Evolutionary conservation across 1,140 invertebrate species (phyloP).

Genomic region (Phymastichus coffea): DNA sequence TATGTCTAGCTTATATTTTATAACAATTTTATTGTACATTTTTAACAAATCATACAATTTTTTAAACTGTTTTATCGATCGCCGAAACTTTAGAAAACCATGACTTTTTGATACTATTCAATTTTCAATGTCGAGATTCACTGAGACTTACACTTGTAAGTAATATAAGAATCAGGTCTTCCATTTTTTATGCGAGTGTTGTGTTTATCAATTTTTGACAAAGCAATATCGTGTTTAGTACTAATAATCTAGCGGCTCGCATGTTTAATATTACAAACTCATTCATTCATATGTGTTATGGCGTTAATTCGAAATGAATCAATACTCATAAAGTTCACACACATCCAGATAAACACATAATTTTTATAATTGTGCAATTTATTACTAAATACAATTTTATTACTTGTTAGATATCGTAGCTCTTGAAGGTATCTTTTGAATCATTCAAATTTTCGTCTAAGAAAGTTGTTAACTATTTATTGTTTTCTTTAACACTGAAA

Average conservation of each 20-base stretch:
- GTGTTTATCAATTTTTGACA: not conserved
- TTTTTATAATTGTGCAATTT: slow-evolving; percentile 16
- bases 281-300: not conserved
- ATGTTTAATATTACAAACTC: slow-evolving; percentile 11
- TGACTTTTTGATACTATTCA: slow-evolving; percentile 23
- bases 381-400: slow-evolving; percentile 13
- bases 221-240: slow-evolving; percentile 2
- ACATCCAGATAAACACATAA: not conserved
- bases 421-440: not conserved
- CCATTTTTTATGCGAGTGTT: not conserved
- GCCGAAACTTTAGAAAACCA: slow-evolving; percentile 13
- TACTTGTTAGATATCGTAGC: slow-evolving; percentile 12
- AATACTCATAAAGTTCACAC: slow-evolving; percentile 21
- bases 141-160: not conserved
- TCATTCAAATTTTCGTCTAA: not conserved
- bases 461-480: slow-evolving; percentile 22
- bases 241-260: no score
- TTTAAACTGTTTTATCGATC: slow-evolving; percentile 16
- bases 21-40: no score
- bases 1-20: slow-evolving; percentile 27
- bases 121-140: not conserved
- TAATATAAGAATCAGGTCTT: not conserved
- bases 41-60: slow-evolving; percentile 13
- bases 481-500: slow-evolving; percentile 7
- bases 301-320: slow-evolving; percentile 6